These are phyloP conservation scores for Gobio gobio DNA, from an alignment of 2,113 vertebrate genomes.

Conservation along the genomic window DNA sequence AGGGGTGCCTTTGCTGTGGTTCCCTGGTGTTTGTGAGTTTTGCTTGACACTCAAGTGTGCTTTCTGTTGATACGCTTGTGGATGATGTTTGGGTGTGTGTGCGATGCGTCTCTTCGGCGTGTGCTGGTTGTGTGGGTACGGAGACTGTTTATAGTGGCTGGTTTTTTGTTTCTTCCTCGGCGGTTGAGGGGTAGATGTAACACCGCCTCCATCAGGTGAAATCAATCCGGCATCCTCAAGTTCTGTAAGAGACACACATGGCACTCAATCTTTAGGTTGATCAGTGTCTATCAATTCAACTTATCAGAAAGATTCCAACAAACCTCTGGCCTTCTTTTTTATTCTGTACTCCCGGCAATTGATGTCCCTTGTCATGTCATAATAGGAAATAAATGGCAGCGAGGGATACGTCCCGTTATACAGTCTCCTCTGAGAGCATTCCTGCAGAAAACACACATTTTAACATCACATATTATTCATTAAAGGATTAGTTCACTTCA, in stretches of 20 bases:
- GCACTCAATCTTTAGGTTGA: background rate
- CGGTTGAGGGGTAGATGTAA: conserved; percentile 29
- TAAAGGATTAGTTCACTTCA: no score
- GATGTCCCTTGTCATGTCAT: conserved; percentile 69
- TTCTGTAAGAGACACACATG: conserved; percentile 61
- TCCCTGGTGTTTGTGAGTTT: background rate
- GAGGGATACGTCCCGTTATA: conserved; percentile 67
- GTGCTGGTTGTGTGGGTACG: background rate
- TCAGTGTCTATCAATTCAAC: background rate
- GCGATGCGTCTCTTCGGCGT: conserved; percentile 43
- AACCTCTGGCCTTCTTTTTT: conserved; percentile 63
- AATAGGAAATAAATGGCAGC: conserved; percentile 66
- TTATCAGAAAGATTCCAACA: conserved; percentile 11
- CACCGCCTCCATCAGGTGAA: background rate
- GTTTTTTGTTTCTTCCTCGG: conserved; percentile 71
- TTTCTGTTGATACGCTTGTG: background rate
- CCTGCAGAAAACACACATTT: conserved; percentile 60
- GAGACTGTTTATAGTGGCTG: conserved; percentile 36
- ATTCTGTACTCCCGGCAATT: conserved; percentile 50
- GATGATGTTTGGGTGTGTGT: conserved; percentile 47
- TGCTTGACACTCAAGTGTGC: background rate
- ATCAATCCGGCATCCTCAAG: conserved; percentile 61
- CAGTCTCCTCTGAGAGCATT: conserved; percentile 71
- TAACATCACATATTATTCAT: background rate
- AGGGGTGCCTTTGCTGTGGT: background rate